A percentile compares a stretch with the other conserved stretches of the same genome.
These are phyloP conservation scores for Antechinus stuartii DNA, from an alignment of 2,113 vertebrate species.

Conservation along the genomic window DNA sequence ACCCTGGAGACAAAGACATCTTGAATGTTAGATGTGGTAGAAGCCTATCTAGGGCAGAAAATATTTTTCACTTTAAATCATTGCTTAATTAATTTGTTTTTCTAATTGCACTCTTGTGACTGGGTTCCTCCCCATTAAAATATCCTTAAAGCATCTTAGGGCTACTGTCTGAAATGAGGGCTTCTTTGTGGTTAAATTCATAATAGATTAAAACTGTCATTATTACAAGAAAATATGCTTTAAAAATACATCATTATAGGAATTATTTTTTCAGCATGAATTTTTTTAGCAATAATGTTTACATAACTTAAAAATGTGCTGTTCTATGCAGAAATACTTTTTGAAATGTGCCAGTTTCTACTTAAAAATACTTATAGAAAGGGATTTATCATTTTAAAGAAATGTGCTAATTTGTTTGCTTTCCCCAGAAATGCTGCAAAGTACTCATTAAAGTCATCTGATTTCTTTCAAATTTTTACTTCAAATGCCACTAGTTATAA, in stretches of 20 bases:
- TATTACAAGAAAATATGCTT: constrained; percentile 53
- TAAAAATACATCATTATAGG: constrained; percentile 48
- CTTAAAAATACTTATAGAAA: constrained; percentile 78
- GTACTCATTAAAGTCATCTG: constrained; percentile 70
- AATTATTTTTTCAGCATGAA: constrained; percentile 70
- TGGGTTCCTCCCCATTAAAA: constrained; percentile 61
- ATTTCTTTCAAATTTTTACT: constrained; percentile 39
- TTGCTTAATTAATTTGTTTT: constrained; percentile 23
- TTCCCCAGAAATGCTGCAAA: constrained; percentile 77
- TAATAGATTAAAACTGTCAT: not conserved
- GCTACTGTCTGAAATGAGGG: constrained; percentile 51
- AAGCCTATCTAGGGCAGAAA: constrained; percentile 17
- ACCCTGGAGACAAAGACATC: constrained; percentile 19
- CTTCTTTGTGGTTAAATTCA: constrained; percentile 53
- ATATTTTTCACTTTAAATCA: constrained; percentile 55
- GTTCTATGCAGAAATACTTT: constrained; percentile 78
- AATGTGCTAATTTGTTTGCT: constrained; percentile 69
- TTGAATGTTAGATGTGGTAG: constrained; percentile 23
- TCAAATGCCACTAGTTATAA: constrained; percentile 56
- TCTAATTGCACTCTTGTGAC: constrained; percentile 33
- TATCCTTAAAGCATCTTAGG: constrained; percentile 59
- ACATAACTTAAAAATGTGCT: constrained; percentile 82
- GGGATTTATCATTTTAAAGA: constrained; percentile 79
- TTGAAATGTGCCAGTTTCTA: constrained; percentile 76
- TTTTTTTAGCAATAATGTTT: constrained; percentile 79